phyloP scores from a whole-genome alignment of 2,888 invertebrate species.

The Cheilosia grossa region DNA sequence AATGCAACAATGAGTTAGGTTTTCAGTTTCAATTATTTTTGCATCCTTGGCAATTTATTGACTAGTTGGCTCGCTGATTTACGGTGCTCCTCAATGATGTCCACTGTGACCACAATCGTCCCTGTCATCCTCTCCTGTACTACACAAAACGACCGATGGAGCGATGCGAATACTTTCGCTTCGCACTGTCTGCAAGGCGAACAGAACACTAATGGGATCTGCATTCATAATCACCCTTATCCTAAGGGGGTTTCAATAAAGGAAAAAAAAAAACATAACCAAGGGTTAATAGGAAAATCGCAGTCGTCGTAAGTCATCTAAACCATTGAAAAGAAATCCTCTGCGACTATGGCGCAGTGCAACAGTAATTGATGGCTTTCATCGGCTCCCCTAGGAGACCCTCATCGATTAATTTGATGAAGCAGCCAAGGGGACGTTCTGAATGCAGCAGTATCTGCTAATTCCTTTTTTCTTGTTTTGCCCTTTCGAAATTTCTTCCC shows the following conservation, averaged over 20 bases:
- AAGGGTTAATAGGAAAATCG: constrained; percentile 50
- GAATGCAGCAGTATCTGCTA: constrained; percentile 27
- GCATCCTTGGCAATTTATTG: too few relatives aligned
- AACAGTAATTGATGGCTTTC: constrained; percentile 69
- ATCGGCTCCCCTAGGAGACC: constrained; percentile 57
- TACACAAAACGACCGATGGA: too few relatives aligned
- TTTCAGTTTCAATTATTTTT: too few relatives aligned
- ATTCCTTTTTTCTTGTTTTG: neutral
- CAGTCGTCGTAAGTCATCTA: constrained; percentile 54
- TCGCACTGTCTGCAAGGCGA: too few relatives aligned
- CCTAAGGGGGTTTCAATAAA: constrained; percentile 11
- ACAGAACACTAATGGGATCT: constrained; percentile 23
- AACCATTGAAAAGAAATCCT: constrained; percentile 25
- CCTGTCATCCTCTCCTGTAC: too few relatives aligned
- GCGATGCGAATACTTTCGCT: too few relatives aligned
- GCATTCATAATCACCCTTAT: constrained; percentile 58
- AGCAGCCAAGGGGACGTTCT: constrained; percentile 27
- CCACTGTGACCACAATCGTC: too few relatives aligned
- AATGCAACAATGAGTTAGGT: too few relatives aligned
- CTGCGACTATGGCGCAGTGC: constrained; percentile 41
- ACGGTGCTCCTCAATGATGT: too few relatives aligned
- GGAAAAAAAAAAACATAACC: constrained; percentile 6
- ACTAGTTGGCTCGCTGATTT: too few relatives aligned
- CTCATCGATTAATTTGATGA: constrained; percentile 66
- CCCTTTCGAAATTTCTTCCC: neutral